A percentile compares a stretch with the other conserved stretches of the same genome.
Evolutionary conservation across 2,797 vertebrate species (phyloP).

Genomic region (Molothrus ater): DNA sequence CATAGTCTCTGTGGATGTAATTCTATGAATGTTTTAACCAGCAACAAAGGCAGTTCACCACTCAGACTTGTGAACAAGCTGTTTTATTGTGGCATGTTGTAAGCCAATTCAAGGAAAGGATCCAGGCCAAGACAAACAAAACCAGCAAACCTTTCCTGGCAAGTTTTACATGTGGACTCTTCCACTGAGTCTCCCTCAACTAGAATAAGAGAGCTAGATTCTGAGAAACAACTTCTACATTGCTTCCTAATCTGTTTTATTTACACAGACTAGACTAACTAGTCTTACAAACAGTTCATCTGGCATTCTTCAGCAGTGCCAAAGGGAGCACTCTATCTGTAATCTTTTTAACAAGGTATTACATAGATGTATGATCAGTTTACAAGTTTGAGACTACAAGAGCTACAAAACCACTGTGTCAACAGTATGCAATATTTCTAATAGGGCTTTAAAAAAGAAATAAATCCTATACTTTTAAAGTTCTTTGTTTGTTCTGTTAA

Average conservation of each 20-base stretch:
- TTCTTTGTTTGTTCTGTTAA: neutral
- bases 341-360: neutral
- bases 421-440: neutral
- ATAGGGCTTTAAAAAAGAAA: neutral
- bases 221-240: neutral
- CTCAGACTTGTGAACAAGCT: neutral
- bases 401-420: neutral
- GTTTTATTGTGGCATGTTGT: neutral
- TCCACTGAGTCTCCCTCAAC: neutral
- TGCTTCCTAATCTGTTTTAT: neutral
- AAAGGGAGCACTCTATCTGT: neutral
- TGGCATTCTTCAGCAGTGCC: neutral
- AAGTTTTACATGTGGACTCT: neutral
- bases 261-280: neutral
- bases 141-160: neutral
- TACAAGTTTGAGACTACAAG: neutral
- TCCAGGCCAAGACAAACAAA: neutral
- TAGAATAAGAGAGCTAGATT: neutral
- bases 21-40: neutral
- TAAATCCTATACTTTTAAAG: neutral
- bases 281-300: neutral
- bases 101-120: neutral
- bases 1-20: neutral
- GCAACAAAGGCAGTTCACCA: neutral
- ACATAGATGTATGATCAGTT: neutral